These are phyloP conservation scores for Cerceris ruficornis DNA, from an alignment of 2,888 invertebrate species.

Conservation along the genomic window DNA sequence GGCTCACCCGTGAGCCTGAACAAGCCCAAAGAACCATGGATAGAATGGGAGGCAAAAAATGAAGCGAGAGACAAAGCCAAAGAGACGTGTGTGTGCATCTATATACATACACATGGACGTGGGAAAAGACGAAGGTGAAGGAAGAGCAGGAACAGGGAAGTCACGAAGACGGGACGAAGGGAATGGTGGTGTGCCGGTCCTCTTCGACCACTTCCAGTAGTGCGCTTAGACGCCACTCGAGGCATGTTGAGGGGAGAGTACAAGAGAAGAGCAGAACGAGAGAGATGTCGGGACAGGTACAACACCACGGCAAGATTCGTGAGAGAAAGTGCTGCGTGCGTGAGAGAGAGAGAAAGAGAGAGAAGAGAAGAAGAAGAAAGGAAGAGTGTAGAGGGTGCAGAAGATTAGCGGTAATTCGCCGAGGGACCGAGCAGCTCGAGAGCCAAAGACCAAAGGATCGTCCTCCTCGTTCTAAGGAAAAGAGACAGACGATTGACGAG, in stretches of 20 bases:
- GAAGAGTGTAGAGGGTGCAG: slow-evolving; percentile 35
- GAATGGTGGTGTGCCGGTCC: slow-evolving; percentile 2
- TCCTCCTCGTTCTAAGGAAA: slow-evolving; percentile 38
- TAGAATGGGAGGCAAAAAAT: neutral
- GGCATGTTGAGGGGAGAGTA: slow-evolving; percentile 42
- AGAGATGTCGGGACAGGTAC: slow-evolving; percentile 40
- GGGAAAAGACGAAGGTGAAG: neutral
- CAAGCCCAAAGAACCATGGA: slow-evolving; percentile 5
- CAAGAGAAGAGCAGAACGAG: slow-evolving; percentile 36
- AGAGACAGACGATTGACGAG: slow-evolving; percentile 20
- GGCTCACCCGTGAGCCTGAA: slow-evolving; percentile 40
- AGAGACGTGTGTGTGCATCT: neutral
- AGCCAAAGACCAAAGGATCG: slow-evolving; percentile 58
- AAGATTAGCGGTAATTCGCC: slow-evolving; percentile 73
- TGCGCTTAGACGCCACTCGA: slow-evolving; percentile 67
- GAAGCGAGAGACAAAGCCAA: neutral
- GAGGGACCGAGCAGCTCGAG: slow-evolving; percentile 53
- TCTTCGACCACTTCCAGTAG: slow-evolving; percentile 55
- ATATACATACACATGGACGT: no score
- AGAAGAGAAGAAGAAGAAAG: slow-evolving; percentile 8
- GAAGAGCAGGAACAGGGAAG: neutral
- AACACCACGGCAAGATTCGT: slow-evolving; percentile 24
- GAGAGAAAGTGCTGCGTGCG: slow-evolving; percentile 22
- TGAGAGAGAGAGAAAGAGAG: slow-evolving; percentile 9
- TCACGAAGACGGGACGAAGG: slow-evolving; percentile 17